These are phyloP conservation scores for Poecilia gillii DNA, from an alignment of 2,797 vertebrate species.

Conservation along the genomic window DNA sequence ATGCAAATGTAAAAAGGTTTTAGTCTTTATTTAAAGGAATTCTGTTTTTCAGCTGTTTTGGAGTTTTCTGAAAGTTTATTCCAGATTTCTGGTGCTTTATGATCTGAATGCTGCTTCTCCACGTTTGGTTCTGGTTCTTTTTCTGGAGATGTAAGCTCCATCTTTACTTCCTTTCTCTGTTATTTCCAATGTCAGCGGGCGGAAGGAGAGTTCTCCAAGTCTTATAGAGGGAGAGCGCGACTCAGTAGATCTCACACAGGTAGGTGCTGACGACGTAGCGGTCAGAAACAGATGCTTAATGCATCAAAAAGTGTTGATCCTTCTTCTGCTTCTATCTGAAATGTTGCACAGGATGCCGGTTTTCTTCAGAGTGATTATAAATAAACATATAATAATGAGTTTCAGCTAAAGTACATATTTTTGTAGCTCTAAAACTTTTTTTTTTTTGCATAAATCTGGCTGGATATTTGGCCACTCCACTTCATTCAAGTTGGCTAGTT, in stretches of 20 bases:
- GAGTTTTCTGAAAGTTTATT: no score
- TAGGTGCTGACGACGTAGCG: slow-evolving; percentile 7
- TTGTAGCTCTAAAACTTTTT: not conserved
- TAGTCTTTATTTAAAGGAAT: no score
- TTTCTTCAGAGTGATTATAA: not conserved
- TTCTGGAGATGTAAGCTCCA: no score
- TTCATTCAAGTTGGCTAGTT: not conserved
- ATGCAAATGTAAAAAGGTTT: no score
- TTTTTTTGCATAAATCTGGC: not conserved
- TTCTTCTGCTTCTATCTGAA: not conserved
- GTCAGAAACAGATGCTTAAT: not conserved
- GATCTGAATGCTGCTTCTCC: no score
- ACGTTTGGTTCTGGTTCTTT: no score
- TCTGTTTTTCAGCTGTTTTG: no score
- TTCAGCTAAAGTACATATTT: not conserved
- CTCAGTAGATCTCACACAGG: slow-evolving; percentile 73
- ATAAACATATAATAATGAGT: not conserved
- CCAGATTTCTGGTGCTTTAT: no score
- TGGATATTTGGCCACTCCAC: not conserved
- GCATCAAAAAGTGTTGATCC: not conserved
- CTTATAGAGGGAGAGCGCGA: slow-evolving; percentile 50
- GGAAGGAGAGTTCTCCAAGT: slow-evolving; percentile 44
- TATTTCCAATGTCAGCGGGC: slow-evolving; percentile 38
- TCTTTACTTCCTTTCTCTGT: no score
- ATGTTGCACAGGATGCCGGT: not conserved